Percentiles rank a stretch among this genome's conserved stretches.
Evolutionary conservation across 2,797 vertebrate species (phyloP).

Genomic region (Scomberomorus guttatus): DNA sequence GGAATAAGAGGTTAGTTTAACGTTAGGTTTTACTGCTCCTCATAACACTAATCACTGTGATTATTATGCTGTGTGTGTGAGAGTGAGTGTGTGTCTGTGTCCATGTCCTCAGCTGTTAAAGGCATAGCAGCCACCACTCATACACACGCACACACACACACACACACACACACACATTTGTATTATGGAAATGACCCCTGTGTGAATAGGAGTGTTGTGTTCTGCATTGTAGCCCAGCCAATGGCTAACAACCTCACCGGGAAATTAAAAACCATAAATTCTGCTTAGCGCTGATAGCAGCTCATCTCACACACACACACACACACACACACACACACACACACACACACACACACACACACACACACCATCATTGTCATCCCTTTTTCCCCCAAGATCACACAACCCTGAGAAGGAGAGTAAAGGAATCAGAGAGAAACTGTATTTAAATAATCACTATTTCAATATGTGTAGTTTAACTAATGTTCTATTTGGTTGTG

Average conservation of each 20-base stretch:
- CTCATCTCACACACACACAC: constrained; percentile 67
- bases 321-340: constrained; percentile 31
- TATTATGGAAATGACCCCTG: constrained; percentile 88
- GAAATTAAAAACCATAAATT: constrained; percentile 99
- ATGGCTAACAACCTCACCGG: constrained; percentile 92
- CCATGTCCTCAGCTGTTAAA: constrained; percentile 59
- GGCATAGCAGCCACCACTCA: background rate
- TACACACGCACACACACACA: constrained; percentile 40
- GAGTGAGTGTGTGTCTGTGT: constrained; percentile 33
- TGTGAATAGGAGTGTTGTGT: constrained; percentile 90
- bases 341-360: constrained; percentile 39
- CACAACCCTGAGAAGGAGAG: constrained; percentile 3
- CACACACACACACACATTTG: constrained; percentile 42
- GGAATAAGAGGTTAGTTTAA: constrained; percentile 76
- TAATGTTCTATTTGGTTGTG: background rate
- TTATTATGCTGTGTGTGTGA: constrained; percentile 61
- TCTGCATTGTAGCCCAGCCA: constrained; percentile 94
- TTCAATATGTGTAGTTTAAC: background rate
- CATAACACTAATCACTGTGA: constrained; percentile 77
- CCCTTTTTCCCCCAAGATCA: background rate
- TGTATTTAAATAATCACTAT: background rate
- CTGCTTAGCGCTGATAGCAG: constrained; percentile 91
- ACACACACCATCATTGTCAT: background rate
- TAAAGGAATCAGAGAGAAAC: constrained; percentile 25
- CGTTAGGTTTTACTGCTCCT: constrained; percentile 74